Base-by-base conservation (phyloP, 2,888 invertebrate genomes). In the Panopea generosa region DNA sequence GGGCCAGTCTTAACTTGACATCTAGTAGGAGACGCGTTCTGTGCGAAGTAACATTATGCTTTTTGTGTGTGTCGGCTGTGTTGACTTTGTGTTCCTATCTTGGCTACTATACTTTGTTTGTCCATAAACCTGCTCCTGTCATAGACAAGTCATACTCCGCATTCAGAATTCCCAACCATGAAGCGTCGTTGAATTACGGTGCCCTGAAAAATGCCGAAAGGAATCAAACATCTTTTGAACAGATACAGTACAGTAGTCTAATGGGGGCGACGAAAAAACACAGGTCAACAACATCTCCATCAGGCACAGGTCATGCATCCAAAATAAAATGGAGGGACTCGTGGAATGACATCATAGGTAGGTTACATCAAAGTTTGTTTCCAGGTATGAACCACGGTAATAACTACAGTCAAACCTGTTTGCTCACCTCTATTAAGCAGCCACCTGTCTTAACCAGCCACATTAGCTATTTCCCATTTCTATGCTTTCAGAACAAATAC, bases 141-240 rank as follows among this genome's bases (percentile, higher is more conserved):
- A 88, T 91, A 24, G 91, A 91, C 70, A 88, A 89, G 61, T 90
- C 91, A 11, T 84, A 90, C 40, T 77, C 85, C 43, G 87, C 91
- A 16, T 91, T 91, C 73, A 83, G 83, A 62, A 91, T 91, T 76
- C 91, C 91, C 29, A 86, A 90, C 61, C 90, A 91, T 66, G 67
- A 84, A 55, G 90, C 86, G 1, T 89, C 89, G 9, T 68, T 83
- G 27, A 72, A 87, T 53, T 87, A 82, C 62, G 88, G 87, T 29
- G 89, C 90, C 2, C 70, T 90, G 22, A 77, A 86, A 49, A 60
- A 82, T 6, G 87, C 86, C 2, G 69, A 76, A 52, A 80, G 73
- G 40, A 70, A 81, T 55, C 68, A 71, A 22, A 74, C 77, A n/a
- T 55, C 74, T 27, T 67, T 76, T 33, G 18, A 26, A 16, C 24